These are phyloP conservation scores for Spodoptera littoralis DNA, from an alignment of 2,888 invertebrate genomes.

Conservation along the genomic window DNA sequence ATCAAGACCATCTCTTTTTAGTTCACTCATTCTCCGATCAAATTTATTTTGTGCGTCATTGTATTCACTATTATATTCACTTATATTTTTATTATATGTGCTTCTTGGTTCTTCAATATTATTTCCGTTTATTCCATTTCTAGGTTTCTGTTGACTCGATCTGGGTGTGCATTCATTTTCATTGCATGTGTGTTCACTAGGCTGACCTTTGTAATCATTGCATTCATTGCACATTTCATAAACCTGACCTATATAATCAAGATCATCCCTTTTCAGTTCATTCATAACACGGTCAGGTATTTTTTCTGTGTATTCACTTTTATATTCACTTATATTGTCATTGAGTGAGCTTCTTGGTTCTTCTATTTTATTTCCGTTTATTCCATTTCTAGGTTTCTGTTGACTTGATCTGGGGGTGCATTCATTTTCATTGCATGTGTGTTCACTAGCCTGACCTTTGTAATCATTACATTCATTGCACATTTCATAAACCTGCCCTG, in stretches of 20 bases:
- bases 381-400: not conserved
- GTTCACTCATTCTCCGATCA: too few relatives aligned
- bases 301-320: not conserved
- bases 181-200: not conserved
- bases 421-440: constrained; percentile 2
- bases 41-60: too few relatives aligned
- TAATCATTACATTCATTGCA: too few relatives aligned
- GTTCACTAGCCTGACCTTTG: not conserved
- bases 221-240: too few relatives aligned
- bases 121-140: too few relatives aligned
- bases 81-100: not conserved
- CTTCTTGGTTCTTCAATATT: not conserved
- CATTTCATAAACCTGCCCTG: too few relatives aligned
- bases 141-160: not conserved
- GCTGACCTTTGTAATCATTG: too few relatives aligned
- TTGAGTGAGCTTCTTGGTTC: not conserved
- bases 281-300: too few relatives aligned
- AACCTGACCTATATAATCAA: too few relatives aligned
- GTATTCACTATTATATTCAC: not conserved
- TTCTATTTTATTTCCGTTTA: not conserved
- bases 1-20: too few relatives aligned
- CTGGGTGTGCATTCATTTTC: not conserved
- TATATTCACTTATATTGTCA: not conserved
- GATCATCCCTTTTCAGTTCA: too few relatives aligned
- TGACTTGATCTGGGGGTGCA: not conserved